These are phyloP conservation scores for Pristionchus maxplancki DNA, from an alignment of 2,888 invertebrate species.

Conservation along the genomic window DNA sequence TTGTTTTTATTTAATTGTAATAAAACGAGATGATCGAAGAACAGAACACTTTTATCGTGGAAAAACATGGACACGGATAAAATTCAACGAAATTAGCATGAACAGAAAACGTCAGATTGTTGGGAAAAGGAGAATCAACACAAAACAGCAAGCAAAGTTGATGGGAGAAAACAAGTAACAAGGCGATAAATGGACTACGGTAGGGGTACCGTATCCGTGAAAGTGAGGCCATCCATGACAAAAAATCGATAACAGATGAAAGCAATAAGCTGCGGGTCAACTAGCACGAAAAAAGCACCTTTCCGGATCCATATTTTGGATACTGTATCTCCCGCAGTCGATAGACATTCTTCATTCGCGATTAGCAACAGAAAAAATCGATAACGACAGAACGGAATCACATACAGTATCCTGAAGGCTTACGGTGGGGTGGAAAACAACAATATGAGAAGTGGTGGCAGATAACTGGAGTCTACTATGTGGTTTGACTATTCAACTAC, in stretches of 20 bases:
- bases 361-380: not conserved
- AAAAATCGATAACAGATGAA: slow-evolving; percentile 25
- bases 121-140: not conserved
- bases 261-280: not conserved
- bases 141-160: slow-evolving; percentile 29
- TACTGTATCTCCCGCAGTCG: not conserved
- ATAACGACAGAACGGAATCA: not conserved
- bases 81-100: not conserved
- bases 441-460: not conserved
- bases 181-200: not conserved
- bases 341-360: slow-evolving; percentile 3
- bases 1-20: too few relatives aligned
- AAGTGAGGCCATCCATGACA: not conserved
- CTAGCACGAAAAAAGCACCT: not conserved
- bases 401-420: not conserved
- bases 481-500: not conserved
- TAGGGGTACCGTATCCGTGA: not conserved
- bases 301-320: too few relatives aligned
- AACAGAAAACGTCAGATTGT: not conserved
- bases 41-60: not conserved
- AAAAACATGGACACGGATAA: not conserved
- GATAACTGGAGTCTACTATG: not conserved
- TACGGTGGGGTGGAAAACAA: not conserved
- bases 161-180: not conserved
- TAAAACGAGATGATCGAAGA: not conserved